Conservation (phyloP, 2,888 invertebrate species). For the Rapana venosa region DNA sequence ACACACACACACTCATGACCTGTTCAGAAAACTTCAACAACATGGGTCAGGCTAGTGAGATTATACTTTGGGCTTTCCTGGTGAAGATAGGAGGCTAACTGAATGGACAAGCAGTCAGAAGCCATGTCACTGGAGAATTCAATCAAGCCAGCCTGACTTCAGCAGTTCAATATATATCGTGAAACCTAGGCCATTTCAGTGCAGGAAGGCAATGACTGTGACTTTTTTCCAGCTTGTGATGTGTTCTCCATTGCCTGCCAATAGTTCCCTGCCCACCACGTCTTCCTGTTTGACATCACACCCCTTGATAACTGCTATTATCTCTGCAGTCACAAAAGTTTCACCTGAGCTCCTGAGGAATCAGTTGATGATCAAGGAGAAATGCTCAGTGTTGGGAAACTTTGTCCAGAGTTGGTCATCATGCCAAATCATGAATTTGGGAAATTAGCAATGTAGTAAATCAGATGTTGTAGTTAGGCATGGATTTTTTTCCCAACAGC, state of each 20-base stretch:
- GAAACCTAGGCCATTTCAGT: too few species aligned
- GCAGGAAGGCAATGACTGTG: too few species aligned
- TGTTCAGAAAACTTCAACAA: too few species aligned
- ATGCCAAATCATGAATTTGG: constrained; percentile 37
- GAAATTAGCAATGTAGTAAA: constrained; percentile 21
- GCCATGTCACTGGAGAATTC: too few species aligned
- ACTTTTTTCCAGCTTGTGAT: constrained; percentile 45
- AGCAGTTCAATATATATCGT: too few species aligned
- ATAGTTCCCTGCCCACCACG: constrained; percentile 31
- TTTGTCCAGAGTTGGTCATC: constrained; percentile 38
- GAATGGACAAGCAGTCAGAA: too few species aligned
- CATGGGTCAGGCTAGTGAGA: too few species aligned
- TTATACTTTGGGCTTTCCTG: too few species aligned
- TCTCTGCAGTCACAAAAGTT: constrained; percentile 36
- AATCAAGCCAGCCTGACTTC: too few species aligned
- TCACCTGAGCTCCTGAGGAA: constrained; percentile 38
- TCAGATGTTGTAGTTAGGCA: constrained; percentile 37
- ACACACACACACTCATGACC: too few species aligned
- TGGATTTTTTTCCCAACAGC: constrained; percentile 40
- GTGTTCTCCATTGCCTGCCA: constrained; percentile 29
- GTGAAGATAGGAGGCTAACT: too few species aligned
- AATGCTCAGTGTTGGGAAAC: constrained; percentile 41
- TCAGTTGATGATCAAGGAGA: neutral
- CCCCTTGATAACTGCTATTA: constrained; percentile 45
- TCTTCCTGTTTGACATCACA: constrained; percentile 45